Evolutionary conservation across 2,113 vertebrate species (phyloP).

Genomic region (Pardalotus punctatus): DNA sequence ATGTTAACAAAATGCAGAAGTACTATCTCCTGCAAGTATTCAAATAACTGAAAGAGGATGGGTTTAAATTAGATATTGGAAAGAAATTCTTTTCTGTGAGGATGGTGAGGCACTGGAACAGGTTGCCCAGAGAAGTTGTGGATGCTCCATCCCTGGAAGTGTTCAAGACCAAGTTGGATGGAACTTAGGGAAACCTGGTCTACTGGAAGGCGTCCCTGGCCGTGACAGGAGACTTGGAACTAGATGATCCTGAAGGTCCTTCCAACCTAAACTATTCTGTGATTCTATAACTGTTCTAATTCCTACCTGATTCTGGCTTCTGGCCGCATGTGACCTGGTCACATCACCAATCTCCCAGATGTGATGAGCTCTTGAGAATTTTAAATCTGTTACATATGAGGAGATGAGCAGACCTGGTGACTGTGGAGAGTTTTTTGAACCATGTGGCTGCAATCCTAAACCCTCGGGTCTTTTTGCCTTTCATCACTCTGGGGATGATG

Average conservation of each 20-base stretch:
- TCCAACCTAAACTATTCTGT: background rate
- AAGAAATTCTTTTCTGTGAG: background rate
- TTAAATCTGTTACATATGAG: background rate
- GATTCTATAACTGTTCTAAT: background rate
- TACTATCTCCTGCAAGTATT: background rate
- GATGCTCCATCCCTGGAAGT: background rate
- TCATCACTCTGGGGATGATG: background rate
- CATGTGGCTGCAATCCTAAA: background rate
- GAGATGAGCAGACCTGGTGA: background rate
- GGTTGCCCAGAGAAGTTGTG: background rate
- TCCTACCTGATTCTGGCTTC: background rate
- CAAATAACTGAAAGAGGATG: background rate
- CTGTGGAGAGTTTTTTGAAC: background rate
- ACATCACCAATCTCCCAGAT: rapidly evolving
- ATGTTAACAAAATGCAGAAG: background rate
- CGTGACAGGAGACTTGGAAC: background rate
- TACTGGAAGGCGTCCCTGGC: background rate
- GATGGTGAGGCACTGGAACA: background rate
- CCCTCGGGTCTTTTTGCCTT: background rate
- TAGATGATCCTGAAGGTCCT: background rate
- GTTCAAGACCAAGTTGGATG: background rate
- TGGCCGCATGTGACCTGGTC: background rate
- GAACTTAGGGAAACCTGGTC: background rate
- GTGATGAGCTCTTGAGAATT: background rate
- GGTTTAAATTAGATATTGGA: background rate